phyloP scores from a whole-genome alignment of 37 sponge, comb jelly and placozoan genomes.

The Crambe crambe region DNA sequence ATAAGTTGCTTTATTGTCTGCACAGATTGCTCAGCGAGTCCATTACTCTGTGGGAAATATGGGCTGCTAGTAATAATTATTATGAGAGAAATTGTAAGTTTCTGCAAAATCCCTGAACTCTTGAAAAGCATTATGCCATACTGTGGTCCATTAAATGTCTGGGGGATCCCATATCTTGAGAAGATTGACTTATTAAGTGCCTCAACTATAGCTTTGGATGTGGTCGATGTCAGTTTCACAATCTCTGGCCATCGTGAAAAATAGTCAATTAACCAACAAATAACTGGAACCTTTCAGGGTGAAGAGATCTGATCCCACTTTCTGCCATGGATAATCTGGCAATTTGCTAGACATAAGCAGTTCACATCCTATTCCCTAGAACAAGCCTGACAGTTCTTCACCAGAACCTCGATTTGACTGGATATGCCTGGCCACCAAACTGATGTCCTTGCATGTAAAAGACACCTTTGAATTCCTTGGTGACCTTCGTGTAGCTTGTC shows the following conservation, averaged over 20 bases:
- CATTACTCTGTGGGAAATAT: slow-evolving; percentile 8
- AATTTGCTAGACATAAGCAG: slow-evolving; percentile 17
- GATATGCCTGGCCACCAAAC: slow-evolving; percentile 66
- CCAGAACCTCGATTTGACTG: slow-evolving; percentile 21
- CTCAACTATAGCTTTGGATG: background rate
- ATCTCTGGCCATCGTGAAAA: slow-evolving; percentile 49
- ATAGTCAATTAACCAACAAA: slow-evolving; percentile 30
- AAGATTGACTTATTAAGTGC: background rate
- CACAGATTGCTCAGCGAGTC: background rate
- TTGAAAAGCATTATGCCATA: slow-evolving; percentile 8
- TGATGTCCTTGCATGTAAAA: slow-evolving; percentile 17
- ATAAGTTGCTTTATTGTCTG: background rate
- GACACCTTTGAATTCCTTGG: slow-evolving; percentile 48
- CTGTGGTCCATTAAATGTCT: background rate
- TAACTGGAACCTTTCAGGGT: slow-evolving; percentile 15
- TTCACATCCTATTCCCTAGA: background rate
- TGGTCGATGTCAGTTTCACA: background rate
- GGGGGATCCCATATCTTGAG: background rate
- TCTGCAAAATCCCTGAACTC: background rate
- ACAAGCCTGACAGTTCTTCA: slow-evolving; percentile 45
- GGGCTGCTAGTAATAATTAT: slow-evolving; percentile 6
- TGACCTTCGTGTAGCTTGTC: slow-evolving; percentile 51
- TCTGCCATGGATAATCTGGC: slow-evolving; percentile 56
- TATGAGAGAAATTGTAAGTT: background rate
- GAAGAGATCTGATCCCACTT: slow-evolving; percentile 46